phyloP scores from a whole-genome alignment of 2,797 vertebrate genomes.

The Sciaenops ocellatus region DNA sequence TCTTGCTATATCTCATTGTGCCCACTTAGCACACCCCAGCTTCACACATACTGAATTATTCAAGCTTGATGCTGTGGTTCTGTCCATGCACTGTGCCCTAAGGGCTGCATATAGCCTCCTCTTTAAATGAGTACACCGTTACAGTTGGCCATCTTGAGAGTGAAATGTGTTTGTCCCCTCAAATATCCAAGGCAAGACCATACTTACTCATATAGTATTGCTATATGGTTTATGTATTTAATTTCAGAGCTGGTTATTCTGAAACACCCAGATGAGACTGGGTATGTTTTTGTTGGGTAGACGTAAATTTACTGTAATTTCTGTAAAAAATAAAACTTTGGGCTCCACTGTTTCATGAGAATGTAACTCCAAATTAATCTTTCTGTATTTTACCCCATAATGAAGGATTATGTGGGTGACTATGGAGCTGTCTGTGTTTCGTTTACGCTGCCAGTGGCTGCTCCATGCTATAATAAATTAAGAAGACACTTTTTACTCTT shows the following conservation, averaged over 20 bases:
- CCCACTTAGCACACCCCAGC: constrained; percentile 25
- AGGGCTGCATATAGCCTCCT: constrained; percentile 27
- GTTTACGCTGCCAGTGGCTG: constrained; percentile 4
- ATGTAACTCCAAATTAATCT: background rate
- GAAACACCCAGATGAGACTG: background rate
- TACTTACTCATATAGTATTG: background rate
- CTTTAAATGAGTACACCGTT: constrained; percentile 19
- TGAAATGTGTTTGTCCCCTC: constrained; percentile 5
- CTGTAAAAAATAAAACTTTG: background rate
- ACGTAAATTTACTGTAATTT: background rate
- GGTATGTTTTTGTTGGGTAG: background rate
- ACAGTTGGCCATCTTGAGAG: background rate
- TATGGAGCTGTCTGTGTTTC: constrained; percentile 19
- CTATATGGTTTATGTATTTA: background rate
- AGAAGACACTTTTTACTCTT: background rate
- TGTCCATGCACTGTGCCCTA: constrained; percentile 25
- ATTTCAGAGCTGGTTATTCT: background rate
- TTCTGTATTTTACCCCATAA: background rate
- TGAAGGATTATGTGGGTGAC: background rate
- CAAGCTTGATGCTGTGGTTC: constrained; percentile 44
- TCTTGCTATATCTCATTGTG: constrained; percentile 14
- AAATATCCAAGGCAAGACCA: constrained; percentile 8
- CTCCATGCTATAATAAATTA: constrained; percentile 2
- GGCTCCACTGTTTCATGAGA: background rate
- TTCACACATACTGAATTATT: constrained; percentile 60